Evolutionary conservation across 2,797 vertebrate genomes (phyloP).

Genomic region (Hippocampus kuda): DNA sequence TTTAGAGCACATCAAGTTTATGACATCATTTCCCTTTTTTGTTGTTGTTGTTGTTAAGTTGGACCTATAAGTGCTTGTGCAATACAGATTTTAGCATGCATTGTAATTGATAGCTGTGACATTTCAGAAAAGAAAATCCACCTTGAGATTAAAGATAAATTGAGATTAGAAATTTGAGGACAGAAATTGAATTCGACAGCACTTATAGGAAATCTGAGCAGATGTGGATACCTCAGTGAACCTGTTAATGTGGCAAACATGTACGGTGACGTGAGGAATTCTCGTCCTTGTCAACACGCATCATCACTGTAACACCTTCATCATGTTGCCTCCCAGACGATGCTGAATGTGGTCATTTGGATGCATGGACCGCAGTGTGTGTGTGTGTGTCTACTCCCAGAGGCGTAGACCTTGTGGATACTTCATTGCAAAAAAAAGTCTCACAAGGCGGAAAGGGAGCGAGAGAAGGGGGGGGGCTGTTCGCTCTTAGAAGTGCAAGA

Average conservation of each 20-base stretch:
- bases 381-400: slow-evolving; percentile 20
- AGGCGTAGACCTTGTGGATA: slow-evolving; percentile 45
- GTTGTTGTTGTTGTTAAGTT: too few relatives aligned
- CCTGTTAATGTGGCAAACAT: too few relatives aligned
- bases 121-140: too few relatives aligned
- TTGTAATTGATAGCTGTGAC: too few relatives aligned
- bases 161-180: too few relatives aligned
- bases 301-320: slow-evolving; percentile 15
- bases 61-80: too few relatives aligned
- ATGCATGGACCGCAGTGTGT: slow-evolving; percentile 14
- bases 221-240: not conserved
- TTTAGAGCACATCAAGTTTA: too few relatives aligned
- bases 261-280: not conserved
- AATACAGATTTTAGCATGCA: too few relatives aligned
- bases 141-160: too few relatives aligned
- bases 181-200: too few relatives aligned
- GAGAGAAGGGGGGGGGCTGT: not conserved
- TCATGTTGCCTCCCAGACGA: slow-evolving; percentile 22
- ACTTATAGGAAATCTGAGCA: not conserved
- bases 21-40: too few relatives aligned
- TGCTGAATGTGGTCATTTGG: slow-evolving; percentile 10
- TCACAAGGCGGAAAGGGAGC: slow-evolving; percentile 17
- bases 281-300: not conserved
- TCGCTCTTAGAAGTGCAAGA: slow-evolving; percentile 38
- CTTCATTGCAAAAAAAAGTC: slow-evolving; percentile 29